phyloP scores from a whole-genome alignment of 2,888 invertebrate species.

The Tribolium freemani region DNA sequence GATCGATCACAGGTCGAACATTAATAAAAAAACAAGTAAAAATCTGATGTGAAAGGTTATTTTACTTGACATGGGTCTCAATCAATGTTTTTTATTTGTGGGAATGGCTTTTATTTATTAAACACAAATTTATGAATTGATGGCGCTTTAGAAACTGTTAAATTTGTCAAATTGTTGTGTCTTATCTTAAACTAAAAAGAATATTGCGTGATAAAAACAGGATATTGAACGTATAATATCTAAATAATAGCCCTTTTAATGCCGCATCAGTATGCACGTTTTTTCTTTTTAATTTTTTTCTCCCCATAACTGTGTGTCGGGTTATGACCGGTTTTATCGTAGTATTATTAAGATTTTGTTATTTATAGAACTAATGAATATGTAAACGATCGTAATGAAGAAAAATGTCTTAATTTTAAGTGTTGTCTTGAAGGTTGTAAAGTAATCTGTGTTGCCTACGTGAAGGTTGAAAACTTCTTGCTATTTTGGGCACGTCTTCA shows the following conservation, averaged over 20 bases:
- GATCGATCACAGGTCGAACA: not conserved
- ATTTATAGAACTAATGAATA: not conserved
- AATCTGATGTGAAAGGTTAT: not conserved
- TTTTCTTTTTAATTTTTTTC: not conserved
- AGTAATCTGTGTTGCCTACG: slow-evolving; percentile 28
- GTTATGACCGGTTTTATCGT: not conserved
- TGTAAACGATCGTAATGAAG: not conserved
- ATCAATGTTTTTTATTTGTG: not conserved
- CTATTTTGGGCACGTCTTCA: not conserved
- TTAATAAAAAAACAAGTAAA: not conserved
- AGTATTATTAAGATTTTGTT: not conserved
- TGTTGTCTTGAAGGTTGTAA: not conserved
- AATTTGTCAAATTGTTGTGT: not conserved
- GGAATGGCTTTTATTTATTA: not conserved
- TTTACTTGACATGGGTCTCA: not conserved
- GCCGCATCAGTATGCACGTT: not conserved
- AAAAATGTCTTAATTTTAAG: slow-evolving; percentile 8
- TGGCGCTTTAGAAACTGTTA: no score
- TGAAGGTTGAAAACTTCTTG: not conserved
- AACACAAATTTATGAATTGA: no score
- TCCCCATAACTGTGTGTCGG: not conserved
- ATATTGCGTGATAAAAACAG: not conserved
- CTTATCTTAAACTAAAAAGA: not conserved
- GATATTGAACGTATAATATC: not conserved
- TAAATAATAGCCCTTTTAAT: not conserved